These are phyloP conservation scores for Bradypodion ventrale DNA, from an alignment of 2,797 vertebrate genomes.

Conservation along the genomic window DNA sequence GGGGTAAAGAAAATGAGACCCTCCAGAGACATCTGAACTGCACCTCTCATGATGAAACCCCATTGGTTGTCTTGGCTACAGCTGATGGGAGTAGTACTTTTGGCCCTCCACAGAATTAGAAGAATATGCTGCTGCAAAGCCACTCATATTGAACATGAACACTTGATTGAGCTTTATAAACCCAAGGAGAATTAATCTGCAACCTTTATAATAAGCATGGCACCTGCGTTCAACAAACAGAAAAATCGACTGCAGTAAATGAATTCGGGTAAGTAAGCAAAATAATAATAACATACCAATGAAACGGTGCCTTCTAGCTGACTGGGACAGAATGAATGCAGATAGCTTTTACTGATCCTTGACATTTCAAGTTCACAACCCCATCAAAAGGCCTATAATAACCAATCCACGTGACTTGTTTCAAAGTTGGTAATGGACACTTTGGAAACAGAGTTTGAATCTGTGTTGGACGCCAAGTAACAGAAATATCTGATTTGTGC, in stretches of 20 bases:
- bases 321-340: slow-evolving; percentile 12
- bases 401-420: slow-evolving; percentile 4
- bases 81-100: too few relatives aligned
- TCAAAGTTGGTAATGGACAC: background rate
- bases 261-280: background rate
- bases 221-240: slow-evolving; percentile 9
- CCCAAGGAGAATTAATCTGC: slow-evolving; percentile 12
- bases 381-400: background rate
- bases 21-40: too few relatives aligned
- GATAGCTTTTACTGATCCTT: background rate
- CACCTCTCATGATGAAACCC: too few relatives aligned
- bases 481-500: background rate
- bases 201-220: background rate
- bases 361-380: background rate
- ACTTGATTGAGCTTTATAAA: background rate
- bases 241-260: slow-evolving; percentile 18
- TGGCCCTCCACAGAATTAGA: background rate
- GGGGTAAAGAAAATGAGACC: too few relatives aligned
- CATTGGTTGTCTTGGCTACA: too few relatives aligned
- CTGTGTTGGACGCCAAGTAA: background rate
- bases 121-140: background rate
- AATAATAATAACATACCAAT: slow-evolving; percentile 12
- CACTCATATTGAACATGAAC: background rate
- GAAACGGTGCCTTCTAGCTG: background rate
- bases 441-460: background rate